Base-by-base conservation (phyloP, 2,797 vertebrate species). In the Melanotaenia nigrans region DNA sequence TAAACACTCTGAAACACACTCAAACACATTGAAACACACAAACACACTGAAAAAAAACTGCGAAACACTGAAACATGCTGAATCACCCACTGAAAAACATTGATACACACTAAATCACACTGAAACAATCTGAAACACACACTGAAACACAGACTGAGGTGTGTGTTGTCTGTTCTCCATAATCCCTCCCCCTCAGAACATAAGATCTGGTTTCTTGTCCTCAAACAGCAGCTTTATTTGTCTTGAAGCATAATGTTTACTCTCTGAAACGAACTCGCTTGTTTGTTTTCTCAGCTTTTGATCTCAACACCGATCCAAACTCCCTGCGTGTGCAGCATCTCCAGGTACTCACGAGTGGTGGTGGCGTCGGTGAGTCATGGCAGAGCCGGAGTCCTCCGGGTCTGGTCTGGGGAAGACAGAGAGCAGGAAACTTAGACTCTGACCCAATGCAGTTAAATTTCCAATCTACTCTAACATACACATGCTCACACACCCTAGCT, bases 341-440 rank as follows among this genome's bases (percentile, higher is more conserved):
- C 81, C 45, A 76, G 32, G 89, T 96, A 98, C 97, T 98, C 94
- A 98, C 96, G 95, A 95, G 92, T 95, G 95, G 93, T 93, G 67
- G 73, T 76, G 96, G 90, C 90, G 93, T 93, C 95, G 93, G 92
- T 95, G 96, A 83, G 95, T 95, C 96, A 98, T 96, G 87, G 92
- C 91, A 30, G 79, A 79, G 77, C 85, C 56, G 75, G 82, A 66
- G 60, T 71, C 77, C 45, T 90, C 86, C 77, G 70, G 42, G 70
- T 91, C 78, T 42, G 78, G 80, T 87, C 90, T 89, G 85, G 63
- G 66, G 77, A 85, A 93, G 77, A 81, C 69, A 67, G 57, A 87
- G 77, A 92, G 65, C 69, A 77, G 58, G 75, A 45, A 79, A 69
- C 59, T 88, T 86, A 90, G 71, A 81, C 63, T 68, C 73, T n/a